Evolutionary conservation across 2,888 invertebrate genomes (phyloP), one percentile per base, ranked within the genome.

Genomic region (Holacanthella duospinosa): DNA sequence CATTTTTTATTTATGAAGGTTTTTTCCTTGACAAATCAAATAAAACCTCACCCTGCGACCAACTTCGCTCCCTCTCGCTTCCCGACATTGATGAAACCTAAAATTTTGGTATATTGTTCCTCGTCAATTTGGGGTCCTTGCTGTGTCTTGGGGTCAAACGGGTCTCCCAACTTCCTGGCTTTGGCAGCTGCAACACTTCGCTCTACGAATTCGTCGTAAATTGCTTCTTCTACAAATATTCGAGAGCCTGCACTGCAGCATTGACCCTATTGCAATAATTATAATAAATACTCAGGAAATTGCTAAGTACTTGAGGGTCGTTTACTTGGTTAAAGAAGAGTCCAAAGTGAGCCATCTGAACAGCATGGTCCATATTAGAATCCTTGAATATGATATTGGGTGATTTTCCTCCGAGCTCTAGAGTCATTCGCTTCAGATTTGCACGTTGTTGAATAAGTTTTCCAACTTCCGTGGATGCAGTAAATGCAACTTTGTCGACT

Each of bases 391-490:
- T 81, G n/a, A 93, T 87, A 28, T 91, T 79, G 0, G 93, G 92
- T 75, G 89, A 89, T 77, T 93, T 93, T 66, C 93, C 93, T 48
- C 93, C 93, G 54, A 93, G 80, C 76, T 93, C 93, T 61, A 93
- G 78, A 2, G 87, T 86, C 0, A 92, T 85, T 63, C 87, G 82
- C 76, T 93, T 93, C 56, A 93, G 79, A 75, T 91, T 92, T 1
- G 89, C 29, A 12, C 55, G 24, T 19, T 6, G 3, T 21, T 55
- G 55, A 55, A 55, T 26, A 55, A 55, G 9, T 26, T 12, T 9
- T 68, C 81, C 80, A 48, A 81, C 78, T 76, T 81, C 84, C 26
- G 86, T 86, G 0, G 88, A 88, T 44, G 88, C 88, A 43, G 89
- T 89, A 75, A 89, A 89, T 1, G 87, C 86, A 25, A 89, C 82